Evolutionary conservation across 2,113 vertebrate species (phyloP).

Genomic region (Struthidea cinerea): DNA sequence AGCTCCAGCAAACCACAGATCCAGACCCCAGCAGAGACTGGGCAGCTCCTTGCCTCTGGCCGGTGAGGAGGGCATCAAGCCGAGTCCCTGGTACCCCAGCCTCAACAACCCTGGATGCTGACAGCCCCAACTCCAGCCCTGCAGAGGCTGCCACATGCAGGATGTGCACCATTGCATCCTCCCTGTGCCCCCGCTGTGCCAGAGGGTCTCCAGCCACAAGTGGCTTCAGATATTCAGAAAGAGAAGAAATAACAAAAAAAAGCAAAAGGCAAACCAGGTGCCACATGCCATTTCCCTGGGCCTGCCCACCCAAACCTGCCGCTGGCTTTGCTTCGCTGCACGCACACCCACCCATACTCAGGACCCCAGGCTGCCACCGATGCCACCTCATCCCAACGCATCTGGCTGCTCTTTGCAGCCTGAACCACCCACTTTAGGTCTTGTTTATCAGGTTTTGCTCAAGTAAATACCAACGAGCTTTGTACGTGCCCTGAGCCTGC

Average conservation of each 20-base stretch:
- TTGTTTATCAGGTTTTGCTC: neutral
- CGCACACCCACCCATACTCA: fast-evolving
- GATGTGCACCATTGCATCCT: neutral
- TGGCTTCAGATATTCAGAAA: neutral
- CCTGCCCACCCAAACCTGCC: fast-evolving
- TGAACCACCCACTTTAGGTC: neutral
- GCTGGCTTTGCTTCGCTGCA: fast-evolving
- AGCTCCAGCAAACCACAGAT: neutral
- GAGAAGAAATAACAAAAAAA: neutral
- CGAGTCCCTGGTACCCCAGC: neutral
- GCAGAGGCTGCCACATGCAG: neutral
- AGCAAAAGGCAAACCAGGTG: neutral
- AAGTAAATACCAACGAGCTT: neutral
- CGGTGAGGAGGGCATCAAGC: neutral
- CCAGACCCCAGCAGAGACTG: neutral
- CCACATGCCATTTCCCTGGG: neutral
- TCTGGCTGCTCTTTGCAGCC: neutral
- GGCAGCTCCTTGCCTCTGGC: neutral
- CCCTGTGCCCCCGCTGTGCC: fast-evolving
- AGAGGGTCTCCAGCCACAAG: neutral
- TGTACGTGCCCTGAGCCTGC: neutral
- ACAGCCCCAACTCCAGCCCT: neutral
- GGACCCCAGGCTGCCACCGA: neutral
- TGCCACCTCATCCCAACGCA: neutral
- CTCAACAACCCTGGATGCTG: neutral